A percentile compares a stretch with the other conserved stretches of the same genome.
phyloP scores from a whole-genome alignment of 1,140 invertebrate genomes.

The Ostrea denselamellosa region DNA sequence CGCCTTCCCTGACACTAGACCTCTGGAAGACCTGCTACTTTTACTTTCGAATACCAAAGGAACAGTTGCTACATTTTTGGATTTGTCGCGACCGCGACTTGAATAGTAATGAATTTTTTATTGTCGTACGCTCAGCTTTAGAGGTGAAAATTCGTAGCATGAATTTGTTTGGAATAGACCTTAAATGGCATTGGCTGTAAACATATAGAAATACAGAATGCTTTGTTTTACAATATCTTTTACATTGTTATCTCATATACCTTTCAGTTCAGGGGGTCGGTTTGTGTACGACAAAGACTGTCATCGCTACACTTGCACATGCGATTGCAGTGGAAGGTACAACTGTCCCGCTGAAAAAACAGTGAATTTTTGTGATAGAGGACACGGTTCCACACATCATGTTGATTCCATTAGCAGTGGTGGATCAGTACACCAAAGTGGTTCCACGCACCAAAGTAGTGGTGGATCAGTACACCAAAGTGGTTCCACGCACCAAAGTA shows the following conservation, averaged over 20 bases:
- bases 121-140: too few relatives aligned
- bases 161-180: too few relatives aligned
- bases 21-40: too few relatives aligned
- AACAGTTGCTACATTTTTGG: too few relatives aligned
- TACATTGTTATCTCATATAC: not conserved
- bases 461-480: not conserved
- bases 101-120: too few relatives aligned
- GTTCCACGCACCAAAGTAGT: not conserved
- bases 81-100: too few relatives aligned
- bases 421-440: not conserved
- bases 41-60: too few relatives aligned
- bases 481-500: not conserved
- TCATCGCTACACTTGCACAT: constrained; percentile 17
- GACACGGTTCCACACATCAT: not conserved
- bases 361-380: constrained; percentile 53
- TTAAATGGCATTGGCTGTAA: too few relatives aligned
- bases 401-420: constrained; percentile 15
- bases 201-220: too few relatives aligned
- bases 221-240: not conserved
- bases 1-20: too few relatives aligned
- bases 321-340: not conserved
- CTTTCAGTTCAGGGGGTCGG: not conserved
- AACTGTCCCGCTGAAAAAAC: constrained; percentile 54
- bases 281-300: constrained; percentile 39
- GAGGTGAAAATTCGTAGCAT: too few relatives aligned